Percentiles rank a stretch among this genome's conserved stretches.
phyloP scores from a whole-genome alignment of 2,888 invertebrate genomes.

The Drosophila robusta region DNA sequence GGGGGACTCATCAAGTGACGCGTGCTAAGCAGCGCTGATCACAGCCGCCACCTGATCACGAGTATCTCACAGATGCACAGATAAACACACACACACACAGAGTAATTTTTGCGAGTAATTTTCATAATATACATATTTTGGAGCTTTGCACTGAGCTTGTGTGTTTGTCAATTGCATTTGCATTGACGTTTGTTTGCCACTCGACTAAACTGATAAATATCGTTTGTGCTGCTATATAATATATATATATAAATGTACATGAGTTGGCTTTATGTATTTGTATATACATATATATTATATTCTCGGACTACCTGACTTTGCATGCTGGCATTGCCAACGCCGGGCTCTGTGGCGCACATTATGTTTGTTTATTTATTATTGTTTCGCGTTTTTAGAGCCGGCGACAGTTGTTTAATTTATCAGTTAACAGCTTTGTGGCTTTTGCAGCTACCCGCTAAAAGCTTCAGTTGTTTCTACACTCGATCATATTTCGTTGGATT shows the following conservation, averaged over 20 bases:
- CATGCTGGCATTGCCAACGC: conserved; percentile 31
- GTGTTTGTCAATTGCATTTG: conserved; percentile 42
- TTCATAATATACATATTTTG: neutral
- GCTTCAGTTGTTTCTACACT: conserved; percentile 38
- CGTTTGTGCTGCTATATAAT: conserved; percentile 2
- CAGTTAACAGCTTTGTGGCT: conserved; percentile 72
- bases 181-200: conserved; percentile 30
- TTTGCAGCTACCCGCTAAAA: conserved; percentile 58
- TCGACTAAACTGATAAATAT: conserved; percentile 28
- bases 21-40: conserved; percentile 41
- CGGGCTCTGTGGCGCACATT: conserved; percentile 28
- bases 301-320: conserved; percentile 52
- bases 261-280: conserved; percentile 14
- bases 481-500: conserved; percentile 52
- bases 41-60: conserved; percentile 44
- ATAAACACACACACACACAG: neutral
- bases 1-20: conserved; percentile 41
- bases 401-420: conserved; percentile 77
- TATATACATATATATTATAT: neutral
- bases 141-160: conserved; percentile 5
- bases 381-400: conserved; percentile 39
- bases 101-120: conserved; percentile 1
- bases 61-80: conserved; percentile 45
- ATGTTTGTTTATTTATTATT: conserved; percentile 44
- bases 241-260: neutral